Conservation (phyloP, 2,797 vertebrate genomes). For the Danio choprae region DNA sequence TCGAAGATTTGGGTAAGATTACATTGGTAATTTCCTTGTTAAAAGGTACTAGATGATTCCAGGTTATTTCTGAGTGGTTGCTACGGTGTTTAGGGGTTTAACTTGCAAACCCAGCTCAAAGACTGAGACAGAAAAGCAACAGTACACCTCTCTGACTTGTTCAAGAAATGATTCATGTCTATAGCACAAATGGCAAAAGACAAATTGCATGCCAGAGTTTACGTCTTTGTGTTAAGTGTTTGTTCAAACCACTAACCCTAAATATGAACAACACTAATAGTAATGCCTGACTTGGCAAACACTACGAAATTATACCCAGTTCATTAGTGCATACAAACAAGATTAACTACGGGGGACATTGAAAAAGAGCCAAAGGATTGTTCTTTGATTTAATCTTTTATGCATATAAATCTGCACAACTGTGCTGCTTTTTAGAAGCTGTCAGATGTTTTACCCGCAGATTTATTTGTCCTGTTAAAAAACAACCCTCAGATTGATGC, state of each 20-base stretch:
- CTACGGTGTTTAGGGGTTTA: neutral
- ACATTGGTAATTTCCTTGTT: too few species aligned
- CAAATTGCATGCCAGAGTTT: neutral
- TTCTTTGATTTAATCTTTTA: neutral
- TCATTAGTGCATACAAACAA: conserved; percentile 16
- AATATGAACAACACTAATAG: neutral
- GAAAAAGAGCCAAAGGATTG: neutral
- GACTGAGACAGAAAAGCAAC: neutral
- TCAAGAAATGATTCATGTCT: neutral
- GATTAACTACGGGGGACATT: conserved; percentile 2
- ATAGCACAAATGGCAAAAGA: neutral
- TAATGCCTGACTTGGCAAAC: conserved; percentile 4
- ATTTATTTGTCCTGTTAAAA: conserved; percentile 18
- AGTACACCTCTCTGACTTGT: neutral
- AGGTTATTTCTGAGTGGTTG: neutral
- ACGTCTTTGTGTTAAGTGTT: neutral
- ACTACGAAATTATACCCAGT: neutral
- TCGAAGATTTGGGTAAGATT: too few species aligned
- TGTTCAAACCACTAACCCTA: neutral
- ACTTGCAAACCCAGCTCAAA: neutral
- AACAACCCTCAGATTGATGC: conserved; percentile 24
- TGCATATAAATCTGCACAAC: neutral
- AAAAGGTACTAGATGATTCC: neutral
- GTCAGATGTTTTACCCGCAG: neutral
- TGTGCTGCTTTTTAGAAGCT: conserved; percentile 18